A percentile compares a stretch with the other conserved stretches of the same genome.
Evolutionary conservation across 2,113 vertebrate genomes (phyloP).

Genomic region (Sinocyclocheilus rhinocerous): DNA sequence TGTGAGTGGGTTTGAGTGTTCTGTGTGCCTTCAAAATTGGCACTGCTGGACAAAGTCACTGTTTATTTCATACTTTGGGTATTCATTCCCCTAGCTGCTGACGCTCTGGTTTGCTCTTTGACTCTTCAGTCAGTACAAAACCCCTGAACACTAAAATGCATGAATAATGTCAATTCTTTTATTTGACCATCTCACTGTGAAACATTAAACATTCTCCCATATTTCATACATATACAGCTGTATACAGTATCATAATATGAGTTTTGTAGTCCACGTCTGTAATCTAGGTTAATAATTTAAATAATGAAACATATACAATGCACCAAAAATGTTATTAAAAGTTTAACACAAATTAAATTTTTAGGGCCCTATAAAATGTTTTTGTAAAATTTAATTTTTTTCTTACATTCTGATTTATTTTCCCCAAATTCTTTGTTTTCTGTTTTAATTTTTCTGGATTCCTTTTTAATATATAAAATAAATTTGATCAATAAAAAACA

Average conservation of each 20-base stretch:
- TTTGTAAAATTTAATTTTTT: too few relatives aligned
- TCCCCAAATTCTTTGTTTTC: background rate
- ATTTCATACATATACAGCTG: background rate
- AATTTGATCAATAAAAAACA: too few relatives aligned
- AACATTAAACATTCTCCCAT: background rate
- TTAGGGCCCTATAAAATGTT: too few relatives aligned
- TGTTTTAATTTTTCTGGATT: too few relatives aligned
- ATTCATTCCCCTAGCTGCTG: background rate
- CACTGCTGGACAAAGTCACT: slow-evolving; percentile 21
- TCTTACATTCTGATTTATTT: too few relatives aligned
- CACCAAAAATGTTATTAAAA: too few relatives aligned
- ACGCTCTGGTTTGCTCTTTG: background rate
- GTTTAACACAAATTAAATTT: too few relatives aligned
- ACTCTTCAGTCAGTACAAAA: slow-evolving; percentile 40
- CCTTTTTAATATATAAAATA: too few relatives aligned
- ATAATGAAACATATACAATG: too few relatives aligned
- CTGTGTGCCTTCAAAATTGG: slow-evolving; percentile 25
- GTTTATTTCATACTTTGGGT: slow-evolving; percentile 25
- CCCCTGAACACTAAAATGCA: slow-evolving; percentile 28
- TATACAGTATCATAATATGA: background rate
- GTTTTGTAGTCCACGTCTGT: background rate
- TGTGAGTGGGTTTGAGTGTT: background rate
- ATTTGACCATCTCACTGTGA: background rate
- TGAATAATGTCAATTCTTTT: slow-evolving; percentile 29
- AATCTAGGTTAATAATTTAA: too few relatives aligned